These are phyloP conservation scores for Parascotia fuliginaria DNA, from an alignment of 2,888 invertebrate species.

Conservation along the genomic window DNA sequence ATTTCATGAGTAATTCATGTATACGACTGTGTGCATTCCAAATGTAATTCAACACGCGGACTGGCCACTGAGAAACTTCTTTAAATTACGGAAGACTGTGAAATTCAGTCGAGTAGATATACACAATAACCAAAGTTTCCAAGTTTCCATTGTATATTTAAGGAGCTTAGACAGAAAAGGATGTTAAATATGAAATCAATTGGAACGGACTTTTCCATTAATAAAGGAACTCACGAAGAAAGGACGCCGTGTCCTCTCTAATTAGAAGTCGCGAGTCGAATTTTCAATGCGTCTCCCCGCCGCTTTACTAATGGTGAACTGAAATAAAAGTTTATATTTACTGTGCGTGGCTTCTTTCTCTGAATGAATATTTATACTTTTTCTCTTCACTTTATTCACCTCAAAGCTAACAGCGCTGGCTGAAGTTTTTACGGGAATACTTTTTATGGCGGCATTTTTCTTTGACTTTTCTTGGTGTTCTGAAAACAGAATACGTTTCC, in stretches of 20 bases:
- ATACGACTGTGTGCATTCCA: conserved; percentile 65
- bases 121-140: conserved; percentile 35
- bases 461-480: conserved; percentile 62
- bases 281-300: conserved; percentile 76
- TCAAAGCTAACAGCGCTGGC: conserved; percentile 59
- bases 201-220: conserved; percentile 76
- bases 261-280: conserved; percentile 82
- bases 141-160: conserved; percentile 40
- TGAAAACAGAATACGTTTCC: conserved; percentile 52
- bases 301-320: conserved; percentile 70
- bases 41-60: conserved; percentile 74
- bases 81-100: conserved; percentile 31
- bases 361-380: conserved; percentile 82
- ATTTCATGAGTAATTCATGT: conserved; percentile 81
- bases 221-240: conserved; percentile 71
- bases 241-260: conserved; percentile 74
- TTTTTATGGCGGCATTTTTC: conserved; percentile 66
- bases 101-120: conserved; percentile 26
- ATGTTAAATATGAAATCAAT: conserved; percentile 79
- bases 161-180: conserved; percentile 53
- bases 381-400: conserved; percentile 73
- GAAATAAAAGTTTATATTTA: conserved; percentile 84
- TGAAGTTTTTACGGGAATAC: conserved; percentile 68
- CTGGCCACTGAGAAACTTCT: conserved; percentile 41
- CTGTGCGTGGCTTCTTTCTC: conserved; percentile 73